Percentiles rank a stretch among this genome's conserved stretches.
Evolutionary conservation across 2,888 invertebrate species (phyloP).

Genomic region (Antheraea yamamai): DNA sequence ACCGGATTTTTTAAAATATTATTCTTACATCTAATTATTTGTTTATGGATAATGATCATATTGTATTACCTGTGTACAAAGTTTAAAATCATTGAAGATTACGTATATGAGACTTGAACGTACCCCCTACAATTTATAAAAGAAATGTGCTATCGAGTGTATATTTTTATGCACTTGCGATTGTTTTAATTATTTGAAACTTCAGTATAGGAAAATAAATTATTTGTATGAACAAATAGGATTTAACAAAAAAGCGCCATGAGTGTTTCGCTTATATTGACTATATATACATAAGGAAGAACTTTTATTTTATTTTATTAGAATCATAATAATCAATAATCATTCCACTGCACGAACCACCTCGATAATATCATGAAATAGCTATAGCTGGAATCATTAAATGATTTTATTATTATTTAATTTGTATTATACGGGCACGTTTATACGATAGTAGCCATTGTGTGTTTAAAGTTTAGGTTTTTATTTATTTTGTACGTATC

Average conservation of each 20-base stretch:
- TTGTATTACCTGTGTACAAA: too few species aligned
- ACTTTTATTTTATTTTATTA: constrained; percentile 14
- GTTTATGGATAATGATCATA: too few species aligned
- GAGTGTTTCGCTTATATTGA: background rate
- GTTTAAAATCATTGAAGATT: too few species aligned
- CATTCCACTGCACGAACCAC: constrained; percentile 54
- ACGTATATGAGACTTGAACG: too few species aligned
- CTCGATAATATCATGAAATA: constrained; percentile 34
- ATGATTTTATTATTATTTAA: constrained; percentile 38
- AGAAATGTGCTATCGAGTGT: background rate
- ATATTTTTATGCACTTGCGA: background rate
- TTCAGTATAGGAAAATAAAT: background rate
- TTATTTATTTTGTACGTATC: constrained; percentile 1
- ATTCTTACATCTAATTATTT: too few species aligned
- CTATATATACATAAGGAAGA: constrained; percentile 8
- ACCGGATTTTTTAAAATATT: too few species aligned
- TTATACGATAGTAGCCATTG: constrained; percentile 18
- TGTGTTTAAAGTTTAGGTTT: background rate
- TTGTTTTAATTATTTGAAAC: background rate
- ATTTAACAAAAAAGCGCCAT: background rate
- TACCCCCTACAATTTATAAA: background rate
- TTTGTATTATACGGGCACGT: constrained; percentile 40
- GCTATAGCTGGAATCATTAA: constrained; percentile 38
- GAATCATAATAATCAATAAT: constrained; percentile 41
- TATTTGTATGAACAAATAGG: background rate